These are phyloP conservation scores for Caloenas nicobarica DNA, from an alignment of 2,113 vertebrate genomes.

Conservation along the genomic window DNA sequence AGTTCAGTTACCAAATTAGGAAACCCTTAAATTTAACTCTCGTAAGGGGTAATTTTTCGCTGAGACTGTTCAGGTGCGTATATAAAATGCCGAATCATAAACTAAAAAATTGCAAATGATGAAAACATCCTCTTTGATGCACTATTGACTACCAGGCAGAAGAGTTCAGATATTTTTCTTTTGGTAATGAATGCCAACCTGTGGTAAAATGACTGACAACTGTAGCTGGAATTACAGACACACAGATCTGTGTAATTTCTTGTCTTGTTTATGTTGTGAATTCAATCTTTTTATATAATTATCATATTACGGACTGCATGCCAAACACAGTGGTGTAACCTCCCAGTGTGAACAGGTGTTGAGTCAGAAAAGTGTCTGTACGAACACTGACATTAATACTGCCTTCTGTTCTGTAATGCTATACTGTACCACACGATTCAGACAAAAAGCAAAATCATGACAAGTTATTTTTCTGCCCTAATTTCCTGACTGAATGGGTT, in stretches of 20 bases:
- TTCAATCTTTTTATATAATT: not conserved
- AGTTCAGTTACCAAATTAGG: not conserved
- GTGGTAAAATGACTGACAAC: not conserved
- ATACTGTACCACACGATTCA: rapidly evolving
- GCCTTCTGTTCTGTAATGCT: not conserved
- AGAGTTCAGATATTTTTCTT: not conserved
- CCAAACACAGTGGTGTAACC: not conserved
- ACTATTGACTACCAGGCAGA: not conserved
- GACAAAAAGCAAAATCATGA: not conserved
- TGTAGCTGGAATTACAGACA: not conserved
- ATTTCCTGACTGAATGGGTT: not conserved
- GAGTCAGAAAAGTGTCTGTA: not conserved
- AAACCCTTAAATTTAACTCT: not conserved
- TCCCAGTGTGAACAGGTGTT: not conserved
- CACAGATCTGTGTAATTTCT: not conserved
- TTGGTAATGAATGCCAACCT: not conserved
- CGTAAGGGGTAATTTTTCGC: not conserved
- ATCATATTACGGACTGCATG: not conserved
- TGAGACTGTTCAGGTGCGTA: not conserved
- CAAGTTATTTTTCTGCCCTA: not conserved
- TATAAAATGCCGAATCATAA: not conserved
- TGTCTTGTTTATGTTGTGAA: not conserved
- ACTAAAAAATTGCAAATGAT: rapidly evolving
- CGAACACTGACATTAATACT: not conserved
- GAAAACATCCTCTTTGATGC: not conserved